A percentile compares a stretch with the other conserved stretches of the same genome.
Conservation (phyloP, 2,113 vertebrate genomes). For the Thamnaconus septentrionalis region DNA sequence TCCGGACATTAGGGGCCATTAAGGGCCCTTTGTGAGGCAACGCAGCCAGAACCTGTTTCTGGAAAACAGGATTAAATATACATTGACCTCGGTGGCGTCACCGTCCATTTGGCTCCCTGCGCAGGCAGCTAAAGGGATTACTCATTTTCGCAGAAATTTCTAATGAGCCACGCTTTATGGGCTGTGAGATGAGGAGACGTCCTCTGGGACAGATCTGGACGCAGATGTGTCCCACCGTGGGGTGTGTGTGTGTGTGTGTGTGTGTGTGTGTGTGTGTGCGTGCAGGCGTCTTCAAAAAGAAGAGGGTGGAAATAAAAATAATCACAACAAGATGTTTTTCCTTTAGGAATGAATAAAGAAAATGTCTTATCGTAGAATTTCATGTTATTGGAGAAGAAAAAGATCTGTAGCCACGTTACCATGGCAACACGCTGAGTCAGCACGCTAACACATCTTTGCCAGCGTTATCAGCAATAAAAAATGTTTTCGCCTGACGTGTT, state of each 20-base stretch:
- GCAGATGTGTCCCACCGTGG: not conserved
- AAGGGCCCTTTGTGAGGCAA: not conserved
- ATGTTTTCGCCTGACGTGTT: no score
- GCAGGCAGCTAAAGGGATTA: constrained; percentile 20
- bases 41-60: not conserved
- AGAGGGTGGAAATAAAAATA: not conserved
- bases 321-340: no score
- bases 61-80: constrained; percentile 27
- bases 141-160: constrained; percentile 5
- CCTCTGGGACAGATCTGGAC: constrained; percentile 7
- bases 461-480: no score
- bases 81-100: constrained; percentile 6
- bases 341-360: no score
- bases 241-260: constrained; percentile 12
- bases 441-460: no score
- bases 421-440: no score
- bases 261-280: not conserved
- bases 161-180: constrained; percentile 28
- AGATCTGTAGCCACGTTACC: no score
- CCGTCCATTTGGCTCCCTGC: constrained; percentile 12
- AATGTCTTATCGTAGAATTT: no score
- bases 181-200: constrained; percentile 19
- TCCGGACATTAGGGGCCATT: not conserved
- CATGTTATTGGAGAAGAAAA: no score
- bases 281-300: not conserved